Evolutionary conservation across 2,797 vertebrate species (phyloP).

Genomic region (Ciconia nigra): DNA sequence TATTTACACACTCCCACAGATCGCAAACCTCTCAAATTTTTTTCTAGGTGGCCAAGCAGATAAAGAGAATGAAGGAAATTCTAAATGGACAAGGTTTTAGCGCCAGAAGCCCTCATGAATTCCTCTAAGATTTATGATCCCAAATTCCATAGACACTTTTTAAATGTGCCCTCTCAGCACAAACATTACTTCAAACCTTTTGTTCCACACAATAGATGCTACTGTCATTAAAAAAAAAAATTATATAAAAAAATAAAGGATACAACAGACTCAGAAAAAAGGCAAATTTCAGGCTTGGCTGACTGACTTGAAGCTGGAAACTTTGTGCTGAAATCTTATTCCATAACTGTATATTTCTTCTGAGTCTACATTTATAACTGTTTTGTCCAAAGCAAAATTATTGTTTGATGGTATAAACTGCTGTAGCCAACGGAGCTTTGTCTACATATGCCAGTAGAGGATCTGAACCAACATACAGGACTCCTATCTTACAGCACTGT

Average conservation of each 20-base stretch:
- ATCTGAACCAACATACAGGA: background rate
- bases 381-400: background rate
- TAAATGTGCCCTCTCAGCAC: background rate
- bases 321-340: background rate
- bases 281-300: background rate
- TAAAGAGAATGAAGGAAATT: background rate
- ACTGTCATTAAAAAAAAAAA: too few relatives aligned
- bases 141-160: background rate
- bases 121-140: background rate
- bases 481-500: background rate
- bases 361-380: background rate
- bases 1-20: background rate
- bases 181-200: background rate
- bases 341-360: background rate
- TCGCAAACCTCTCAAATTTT: background rate
- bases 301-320: background rate
- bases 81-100: background rate
- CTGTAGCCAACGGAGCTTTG: background rate
- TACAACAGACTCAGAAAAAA: background rate
- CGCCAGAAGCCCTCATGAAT: background rate
- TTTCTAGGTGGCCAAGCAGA: background rate
- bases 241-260: accelerated
- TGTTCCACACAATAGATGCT: background rate
- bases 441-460: background rate
- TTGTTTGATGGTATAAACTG: background rate